phyloP scores from a whole-genome alignment of 2,113 vertebrate genomes.

The Aleadryas rufinucha region DNA sequence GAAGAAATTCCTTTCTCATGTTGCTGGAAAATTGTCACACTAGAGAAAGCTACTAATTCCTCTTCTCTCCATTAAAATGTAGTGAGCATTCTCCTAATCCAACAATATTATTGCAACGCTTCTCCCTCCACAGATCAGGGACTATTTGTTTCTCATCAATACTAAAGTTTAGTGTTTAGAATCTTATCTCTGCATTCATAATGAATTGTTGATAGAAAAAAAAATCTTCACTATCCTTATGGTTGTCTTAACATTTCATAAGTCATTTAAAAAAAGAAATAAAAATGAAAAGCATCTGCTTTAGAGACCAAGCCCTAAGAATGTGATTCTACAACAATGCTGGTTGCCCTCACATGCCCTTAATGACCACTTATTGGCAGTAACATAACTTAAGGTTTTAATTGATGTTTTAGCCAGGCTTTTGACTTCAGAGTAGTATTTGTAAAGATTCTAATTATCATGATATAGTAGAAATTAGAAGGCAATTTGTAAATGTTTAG shows the following conservation, averaged over 20 bases:
- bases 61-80: neutral
- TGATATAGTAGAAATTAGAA: conserved; percentile 43
- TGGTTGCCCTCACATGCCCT: conserved; percentile 25
- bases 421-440: conserved; percentile 23
- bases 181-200: neutral
- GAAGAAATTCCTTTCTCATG: neutral
- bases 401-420: conserved; percentile 31
- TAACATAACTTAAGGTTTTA: conserved; percentile 49
- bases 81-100: neutral
- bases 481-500: conserved; percentile 45
- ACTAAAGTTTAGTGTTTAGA: neutral
- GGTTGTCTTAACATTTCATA: neutral
- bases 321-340: neutral
- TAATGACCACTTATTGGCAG: conserved; percentile 56
- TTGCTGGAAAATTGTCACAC: neutral
- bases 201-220: neutral
- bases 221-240: neutral
- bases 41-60: neutral
- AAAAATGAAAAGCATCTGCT: conserved; percentile 29
- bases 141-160: neutral
- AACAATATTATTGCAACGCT: neutral
- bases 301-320: neutral
- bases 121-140: neutral
- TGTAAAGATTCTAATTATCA: conserved; percentile 51
- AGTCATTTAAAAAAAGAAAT: neutral